Percentiles rank a stretch among this genome's conserved stretches.
These are phyloP conservation scores for Aphelinus atriplicis DNA, from an alignment of 1,140 invertebrate genomes.

Conservation along the genomic window DNA sequence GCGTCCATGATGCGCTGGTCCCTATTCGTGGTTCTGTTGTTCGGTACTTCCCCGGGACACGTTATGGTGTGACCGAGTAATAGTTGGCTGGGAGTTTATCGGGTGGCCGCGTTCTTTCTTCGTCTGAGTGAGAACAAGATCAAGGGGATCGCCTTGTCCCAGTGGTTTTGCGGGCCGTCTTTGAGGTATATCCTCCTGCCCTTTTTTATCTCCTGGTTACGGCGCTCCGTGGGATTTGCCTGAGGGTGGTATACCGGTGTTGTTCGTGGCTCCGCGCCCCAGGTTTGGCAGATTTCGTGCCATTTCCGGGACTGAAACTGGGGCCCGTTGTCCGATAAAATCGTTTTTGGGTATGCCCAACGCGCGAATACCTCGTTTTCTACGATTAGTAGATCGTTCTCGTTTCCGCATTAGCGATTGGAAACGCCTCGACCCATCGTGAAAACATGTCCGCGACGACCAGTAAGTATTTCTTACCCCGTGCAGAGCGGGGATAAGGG, in stretches of 20 bases:
- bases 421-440: constrained; percentile 38
- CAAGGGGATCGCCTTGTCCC: constrained; percentile 25
- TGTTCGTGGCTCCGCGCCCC: background rate
- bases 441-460: constrained; percentile 36
- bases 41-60: constrained; percentile 30
- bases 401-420: background rate
- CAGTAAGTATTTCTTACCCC: constrained; percentile 8
- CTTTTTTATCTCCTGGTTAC: constrained; percentile 30
- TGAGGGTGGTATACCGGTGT: background rate
- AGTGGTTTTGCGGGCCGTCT: constrained; percentile 9
- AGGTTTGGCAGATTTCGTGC: background rate
- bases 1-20: background rate
- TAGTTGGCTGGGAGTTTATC: constrained; percentile 28
- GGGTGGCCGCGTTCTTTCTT: constrained; percentile 28
- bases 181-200: background rate
- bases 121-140: constrained; percentile 29
- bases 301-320: background rate
- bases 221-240: constrained; percentile 5
- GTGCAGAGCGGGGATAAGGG: constrained; percentile 18
- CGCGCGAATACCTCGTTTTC: constrained; percentile 23
- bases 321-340: constrained; percentile 1
- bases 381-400: background rate
- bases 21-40: too few relatives aligned
- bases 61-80: constrained; percentile 12
- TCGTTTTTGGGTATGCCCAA: background rate